Evolutionary conservation across 2,888 invertebrate species (phyloP), one percentile per base, ranked within the genome.

Genomic region (Sesia apiformis): DNA sequence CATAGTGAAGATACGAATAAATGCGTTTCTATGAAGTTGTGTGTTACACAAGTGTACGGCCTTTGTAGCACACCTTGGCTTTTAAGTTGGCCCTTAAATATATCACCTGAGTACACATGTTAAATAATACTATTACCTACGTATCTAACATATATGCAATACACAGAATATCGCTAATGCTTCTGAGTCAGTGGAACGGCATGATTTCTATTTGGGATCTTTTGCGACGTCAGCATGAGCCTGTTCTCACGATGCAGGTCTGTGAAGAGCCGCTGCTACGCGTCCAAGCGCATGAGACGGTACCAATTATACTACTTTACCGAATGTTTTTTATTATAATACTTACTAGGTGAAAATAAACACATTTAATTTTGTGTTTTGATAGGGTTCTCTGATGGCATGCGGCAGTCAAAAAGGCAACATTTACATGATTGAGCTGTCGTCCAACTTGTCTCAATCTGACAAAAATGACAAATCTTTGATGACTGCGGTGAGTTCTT

Each of bases 131-230:
- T 23, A 23, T 23, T 23, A 23, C 23, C 8, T 51, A 4, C 40
- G 6, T 51, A 4, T 8, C 38, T 38, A 23, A 49, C 3, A 23
- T 51, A 3, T 52, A 7, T 3, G 8, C 8, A 41, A 7, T 3
- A 41, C 8, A 41, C 63, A 93, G 97, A 70, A 92, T 94, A 56
- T 97, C 97, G 0, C 93, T 96, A 63, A 94, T 97, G 82, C 93
- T 95, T 73, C 92, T 95, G 39, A 94, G 94, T 53, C 93, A 95
- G 68, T 91, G 91, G 76, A 93, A 96, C 74, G 98, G 98, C 0
- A 91, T 92, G 53, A 71, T 98, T 58, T 94, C 96, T 66, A 92
- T 94, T 52, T 98, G 97, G 96, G 98, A 98, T 84, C 88, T 98
- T 63, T 86, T 97, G 62, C 94, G 95, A 68, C 93, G 95, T 60